Evolutionary conservation across 2,888 invertebrate species (phyloP).

Genomic region (Drosophila koepferae): DNA sequence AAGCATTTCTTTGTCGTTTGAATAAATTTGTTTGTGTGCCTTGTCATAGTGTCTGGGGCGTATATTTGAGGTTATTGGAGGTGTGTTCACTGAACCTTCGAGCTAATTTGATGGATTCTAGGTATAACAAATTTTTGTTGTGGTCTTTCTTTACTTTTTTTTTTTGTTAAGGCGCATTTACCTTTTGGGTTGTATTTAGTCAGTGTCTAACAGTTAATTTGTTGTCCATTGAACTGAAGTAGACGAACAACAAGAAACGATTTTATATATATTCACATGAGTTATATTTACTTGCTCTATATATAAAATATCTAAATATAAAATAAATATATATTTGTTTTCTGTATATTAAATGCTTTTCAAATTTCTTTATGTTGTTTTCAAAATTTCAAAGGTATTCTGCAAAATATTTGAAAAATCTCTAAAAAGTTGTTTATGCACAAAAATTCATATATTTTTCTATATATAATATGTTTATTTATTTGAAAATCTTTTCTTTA

Average conservation of each 20-base stretch:
- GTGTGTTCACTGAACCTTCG: conserved; percentile 60
- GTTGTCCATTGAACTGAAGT: conserved; percentile 34
- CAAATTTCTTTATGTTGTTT: conserved; percentile 6
- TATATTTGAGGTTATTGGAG: conserved; percentile 42
- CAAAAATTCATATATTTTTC: background rate
- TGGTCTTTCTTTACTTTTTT: background rate
- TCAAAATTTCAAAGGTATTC: background rate
- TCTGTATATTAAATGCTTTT: background rate
- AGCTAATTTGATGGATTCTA: conserved; percentile 25
- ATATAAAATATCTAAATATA: conserved; percentile 4
- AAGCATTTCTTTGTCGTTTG: conserved; percentile 13
- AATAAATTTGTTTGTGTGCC: conserved; percentile 21
- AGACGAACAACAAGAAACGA: background rate
- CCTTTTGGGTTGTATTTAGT: conserved; percentile 5
- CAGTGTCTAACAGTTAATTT: conserved; percentile 27
- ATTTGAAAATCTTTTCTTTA: background rate
- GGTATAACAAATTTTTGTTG: conserved; percentile 10
- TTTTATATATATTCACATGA: background rate
- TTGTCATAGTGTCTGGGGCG: conserved; percentile 48
- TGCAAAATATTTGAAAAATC: background rate
- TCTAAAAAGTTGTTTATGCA: background rate
- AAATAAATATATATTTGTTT: background rate
- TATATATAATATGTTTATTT: conserved; percentile 1
- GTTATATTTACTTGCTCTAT: conserved; percentile 6
- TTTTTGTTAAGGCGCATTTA: conserved; percentile 6